Evolutionary conservation across 1,140 invertebrate genomes (phyloP), one percentile per base, ranked within the genome.

Genomic region (Drosophila ananassae): DNA sequence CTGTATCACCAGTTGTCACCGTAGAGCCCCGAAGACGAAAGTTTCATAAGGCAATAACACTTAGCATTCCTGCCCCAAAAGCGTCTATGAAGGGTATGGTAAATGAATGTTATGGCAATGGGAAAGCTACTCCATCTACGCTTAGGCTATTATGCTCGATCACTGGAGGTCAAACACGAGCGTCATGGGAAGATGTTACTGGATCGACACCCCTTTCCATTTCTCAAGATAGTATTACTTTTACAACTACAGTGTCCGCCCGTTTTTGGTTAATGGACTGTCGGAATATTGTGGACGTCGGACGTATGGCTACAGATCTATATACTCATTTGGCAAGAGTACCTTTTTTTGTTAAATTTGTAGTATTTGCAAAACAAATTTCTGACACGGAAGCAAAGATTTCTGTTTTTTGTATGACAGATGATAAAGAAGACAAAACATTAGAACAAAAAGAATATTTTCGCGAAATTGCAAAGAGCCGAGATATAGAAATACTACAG

Each of bases 251-350:
- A 3, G 98, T 99, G 0, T 99, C 99, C 1, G 99, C 99, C n/a
- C 94, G 98, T 84, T 99, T 99, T 93, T 99, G 99, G 98, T 93
- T 99, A 24, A 99, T 99, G 95, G 99, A 99, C 92, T 99, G 98
- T 90, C 95, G 99, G 80, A 99, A 99, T 92, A 95, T 99, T 17
- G 94, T 95, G 53, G 98, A 99, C 91, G 98, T 98, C 5, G 97
- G 98, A n/a, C 97, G 98, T 93, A 99, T 99, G 98, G 99, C 98
- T 0, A 98, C 98, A 3, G 98, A 99, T 90, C 94, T 99, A 7
- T 99, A 99, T 93, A 95, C 96, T 91, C 97, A 96, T 91, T 95
- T 95, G 73, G 61, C 98, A 52, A 96, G 98, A 80, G 98, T 99
- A 55, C 99, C 99, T 9, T 99, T 99, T 92, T 98, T 99, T 97